A percentile compares a stretch with the other conserved stretches of the same genome.
These are phyloP conservation scores for Holothuria leucospilota DNA, from an alignment of 53 echinoderm and acorn worm genomes.

Conservation along the genomic window DNA sequence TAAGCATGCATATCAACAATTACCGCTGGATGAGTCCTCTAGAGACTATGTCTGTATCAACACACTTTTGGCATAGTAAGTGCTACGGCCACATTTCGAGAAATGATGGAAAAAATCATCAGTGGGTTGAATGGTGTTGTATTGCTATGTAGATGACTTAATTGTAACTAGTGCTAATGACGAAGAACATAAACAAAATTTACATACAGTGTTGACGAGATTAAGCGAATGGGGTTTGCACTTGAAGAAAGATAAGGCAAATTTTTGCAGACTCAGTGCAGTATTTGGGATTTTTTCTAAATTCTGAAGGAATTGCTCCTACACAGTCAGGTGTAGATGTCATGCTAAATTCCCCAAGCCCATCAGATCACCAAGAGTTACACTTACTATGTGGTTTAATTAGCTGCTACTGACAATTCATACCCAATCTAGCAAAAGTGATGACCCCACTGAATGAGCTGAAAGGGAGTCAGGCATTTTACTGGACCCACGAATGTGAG, in stretches of 20 bases:
- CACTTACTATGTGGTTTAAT: slow-evolving; percentile 44
- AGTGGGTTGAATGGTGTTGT: slow-evolving; percentile 10
- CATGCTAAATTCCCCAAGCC: slow-evolving; percentile 5
- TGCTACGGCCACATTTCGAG: slow-evolving; percentile 48
- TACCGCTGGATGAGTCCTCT: slow-evolving; percentile 33
- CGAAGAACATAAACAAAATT: neutral
- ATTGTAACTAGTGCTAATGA: slow-evolving; percentile 1
- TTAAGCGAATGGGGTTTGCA: slow-evolving; percentile 20
- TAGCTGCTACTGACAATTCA: slow-evolving; percentile 23
- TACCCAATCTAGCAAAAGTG: slow-evolving; percentile 17
- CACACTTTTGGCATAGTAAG: slow-evolving; percentile 55
- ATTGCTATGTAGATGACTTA: slow-evolving; percentile 19
- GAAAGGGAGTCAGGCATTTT: neutral
- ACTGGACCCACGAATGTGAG: slow-evolving; percentile 32
- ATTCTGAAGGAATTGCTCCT: slow-evolving; percentile 16
- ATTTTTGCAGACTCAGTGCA: slow-evolving; percentile 47
- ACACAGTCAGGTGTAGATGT: slow-evolving; percentile 24
- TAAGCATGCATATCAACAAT: slow-evolving; percentile 44
- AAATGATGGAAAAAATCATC: slow-evolving; percentile 41
- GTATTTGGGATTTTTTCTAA: slow-evolving; percentile 55
- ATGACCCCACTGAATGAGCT: slow-evolving; percentile 38
- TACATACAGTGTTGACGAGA: neutral
- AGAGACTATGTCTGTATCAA: slow-evolving; percentile 42
- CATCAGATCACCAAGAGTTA: slow-evolving; percentile 26
- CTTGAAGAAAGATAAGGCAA: slow-evolving; percentile 52